Conservation (phyloP, 2,797 vertebrate genomes). For the Anabas testudineus region DNA sequence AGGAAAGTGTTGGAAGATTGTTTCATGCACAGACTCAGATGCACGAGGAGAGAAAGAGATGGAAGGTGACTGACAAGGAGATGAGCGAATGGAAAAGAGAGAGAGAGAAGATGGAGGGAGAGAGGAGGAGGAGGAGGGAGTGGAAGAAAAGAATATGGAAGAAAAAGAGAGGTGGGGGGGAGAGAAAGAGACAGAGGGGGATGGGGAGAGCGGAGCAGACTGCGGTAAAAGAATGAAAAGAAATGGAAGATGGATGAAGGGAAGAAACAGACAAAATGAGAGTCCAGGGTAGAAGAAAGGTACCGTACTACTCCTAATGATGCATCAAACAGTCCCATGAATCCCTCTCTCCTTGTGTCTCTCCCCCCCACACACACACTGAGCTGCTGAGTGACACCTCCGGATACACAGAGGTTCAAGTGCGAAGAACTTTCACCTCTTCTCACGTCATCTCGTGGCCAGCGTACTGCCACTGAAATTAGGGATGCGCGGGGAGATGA, state of each 20-base stretch:
- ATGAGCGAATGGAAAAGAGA: conserved; percentile 63
- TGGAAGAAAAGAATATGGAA: conserved; percentile 56
- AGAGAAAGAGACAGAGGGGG: conserved; percentile 60
- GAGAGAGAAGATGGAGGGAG: conserved; percentile 22
- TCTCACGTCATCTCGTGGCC: conserved; percentile 18
- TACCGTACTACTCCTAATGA: conserved; percentile 13
- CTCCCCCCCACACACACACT: conserved; percentile 2
- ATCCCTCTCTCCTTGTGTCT: background rate
- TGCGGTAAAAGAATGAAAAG: conserved; percentile 75
- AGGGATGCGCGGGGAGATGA: conserved; percentile 12
- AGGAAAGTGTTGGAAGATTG: conserved; percentile 62
- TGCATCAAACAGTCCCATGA: conserved; percentile 27
- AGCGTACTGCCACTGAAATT: conserved; percentile 8
- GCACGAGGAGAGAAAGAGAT: conserved; percentile 49
- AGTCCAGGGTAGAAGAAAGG: conserved; percentile 36
- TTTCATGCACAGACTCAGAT: conserved; percentile 58
- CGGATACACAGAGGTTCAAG: conserved; percentile 31
- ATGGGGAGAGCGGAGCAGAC: conserved; percentile 76
- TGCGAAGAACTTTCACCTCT: conserved; percentile 46
- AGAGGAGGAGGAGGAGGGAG: conserved; percentile 39
- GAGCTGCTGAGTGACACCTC: conserved; percentile 36
- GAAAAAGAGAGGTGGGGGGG: conserved; percentile 51
- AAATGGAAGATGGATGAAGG: conserved; percentile 58
- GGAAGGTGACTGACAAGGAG: conserved; percentile 75
- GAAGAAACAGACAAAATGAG: conserved; percentile 41